Conservation (phyloP, 1,140 invertebrate genomes). For the Campoletis sonorensis region DNA sequence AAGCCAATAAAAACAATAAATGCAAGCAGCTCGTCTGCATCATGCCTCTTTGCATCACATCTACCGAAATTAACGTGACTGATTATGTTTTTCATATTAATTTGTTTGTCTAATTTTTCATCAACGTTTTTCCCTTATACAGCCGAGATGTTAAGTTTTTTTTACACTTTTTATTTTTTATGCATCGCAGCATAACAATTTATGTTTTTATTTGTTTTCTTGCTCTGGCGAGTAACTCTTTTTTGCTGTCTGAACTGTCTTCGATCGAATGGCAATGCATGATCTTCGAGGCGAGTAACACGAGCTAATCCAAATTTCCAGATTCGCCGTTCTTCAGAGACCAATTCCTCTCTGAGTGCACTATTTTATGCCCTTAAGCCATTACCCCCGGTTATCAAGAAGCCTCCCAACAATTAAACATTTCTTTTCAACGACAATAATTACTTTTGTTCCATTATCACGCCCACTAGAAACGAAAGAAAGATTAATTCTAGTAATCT, state of each 20-base stretch:
- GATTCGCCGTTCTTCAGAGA: background rate
- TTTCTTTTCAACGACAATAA: too few species aligned
- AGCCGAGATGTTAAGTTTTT: background rate
- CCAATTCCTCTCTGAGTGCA: constrained; percentile 2
- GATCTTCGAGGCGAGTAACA: constrained; percentile 12
- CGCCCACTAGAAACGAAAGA: too few species aligned
- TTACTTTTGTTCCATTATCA: too few species aligned
- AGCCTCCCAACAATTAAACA: too few species aligned
- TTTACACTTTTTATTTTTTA: background rate
- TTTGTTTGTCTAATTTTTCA: constrained; percentile 27
- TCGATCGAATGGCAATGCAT: constrained; percentile 37
- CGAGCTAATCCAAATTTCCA: background rate
- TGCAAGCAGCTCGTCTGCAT: constrained; percentile 69
- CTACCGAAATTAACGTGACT: constrained; percentile 29
- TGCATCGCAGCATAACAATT: background rate
- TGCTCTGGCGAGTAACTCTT: constrained; percentile 16
- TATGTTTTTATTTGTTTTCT: background rate
- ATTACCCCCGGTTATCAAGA: too few species aligned
- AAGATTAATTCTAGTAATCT: too few species aligned
- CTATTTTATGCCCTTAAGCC: background rate
- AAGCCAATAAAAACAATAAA: constrained; percentile 48
- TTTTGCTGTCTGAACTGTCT: constrained; percentile 6
- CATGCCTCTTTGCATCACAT: constrained; percentile 50
- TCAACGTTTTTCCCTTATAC: background rate
- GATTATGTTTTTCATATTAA: background rate